Percentiles rank a stretch among this genome's conserved stretches.
Evolutionary conservation across 2,797 vertebrate species (phyloP).

Genomic region (Danionella dracula): DNA sequence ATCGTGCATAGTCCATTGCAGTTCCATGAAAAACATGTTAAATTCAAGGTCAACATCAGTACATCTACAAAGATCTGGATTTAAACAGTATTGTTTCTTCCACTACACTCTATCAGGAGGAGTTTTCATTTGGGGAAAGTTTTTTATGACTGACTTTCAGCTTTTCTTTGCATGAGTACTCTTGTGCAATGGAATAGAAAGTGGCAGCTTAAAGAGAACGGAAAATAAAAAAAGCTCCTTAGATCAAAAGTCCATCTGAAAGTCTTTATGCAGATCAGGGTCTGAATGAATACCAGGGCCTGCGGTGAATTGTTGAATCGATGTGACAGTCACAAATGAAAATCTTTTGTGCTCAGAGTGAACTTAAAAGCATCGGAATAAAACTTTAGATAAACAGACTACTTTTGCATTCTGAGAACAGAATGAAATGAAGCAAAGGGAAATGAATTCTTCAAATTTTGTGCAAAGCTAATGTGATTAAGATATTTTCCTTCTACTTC

Average conservation of each 20-base stretch:
- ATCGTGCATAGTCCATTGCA: too few species aligned
- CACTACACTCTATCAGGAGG: neutral
- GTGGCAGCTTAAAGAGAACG: neutral
- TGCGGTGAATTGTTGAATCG: neutral
- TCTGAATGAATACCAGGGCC: conserved; percentile 8
- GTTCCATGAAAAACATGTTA: neutral
- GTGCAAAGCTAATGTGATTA: too few species aligned
- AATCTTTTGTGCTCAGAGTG: conserved; percentile 11
- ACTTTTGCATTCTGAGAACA: neutral
- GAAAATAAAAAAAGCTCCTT: conserved; percentile 11
- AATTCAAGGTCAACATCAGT: neutral
- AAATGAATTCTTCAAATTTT: too few species aligned
- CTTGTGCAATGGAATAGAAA: conserved; percentile 6
- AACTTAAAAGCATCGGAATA: conserved; percentile 47
- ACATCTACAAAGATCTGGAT: neutral
- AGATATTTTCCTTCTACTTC: too few species aligned
- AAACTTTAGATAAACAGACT: neutral
- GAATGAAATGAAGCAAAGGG: too few species aligned
- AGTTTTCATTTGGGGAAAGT: neutral
- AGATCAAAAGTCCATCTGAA: conserved; percentile 31
- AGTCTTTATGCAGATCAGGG: conserved; percentile 25
- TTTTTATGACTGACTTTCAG: conserved; percentile 5
- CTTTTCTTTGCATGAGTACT: conserved; percentile 15
- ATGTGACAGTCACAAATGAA: conserved; percentile 23
- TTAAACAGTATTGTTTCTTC: neutral